Conservation (phyloP, 2,113 vertebrate species). For the Esox niger region DNA sequence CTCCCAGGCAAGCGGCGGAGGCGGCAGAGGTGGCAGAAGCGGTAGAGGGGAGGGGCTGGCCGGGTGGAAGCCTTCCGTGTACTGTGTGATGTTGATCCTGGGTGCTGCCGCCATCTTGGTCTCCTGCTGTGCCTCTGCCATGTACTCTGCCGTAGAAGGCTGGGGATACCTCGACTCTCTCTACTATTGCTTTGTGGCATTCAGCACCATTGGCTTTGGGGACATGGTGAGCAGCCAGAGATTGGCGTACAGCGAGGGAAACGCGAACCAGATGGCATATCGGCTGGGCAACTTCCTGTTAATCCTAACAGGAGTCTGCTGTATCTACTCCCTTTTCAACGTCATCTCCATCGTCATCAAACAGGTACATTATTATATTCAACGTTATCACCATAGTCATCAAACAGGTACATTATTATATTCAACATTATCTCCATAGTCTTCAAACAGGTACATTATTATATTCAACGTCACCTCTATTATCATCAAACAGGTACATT, state of each 20-base stretch:
- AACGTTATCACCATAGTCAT: too few relatives aligned
- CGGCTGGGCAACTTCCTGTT: constrained; percentile 89
- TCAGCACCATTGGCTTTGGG: constrained; percentile 97
- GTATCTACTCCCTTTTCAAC: constrained; percentile 97
- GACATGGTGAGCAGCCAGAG: constrained; percentile 96
- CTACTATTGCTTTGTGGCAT: constrained; percentile 98
- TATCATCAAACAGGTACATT: too few relatives aligned
- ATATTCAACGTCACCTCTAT: too few relatives aligned
- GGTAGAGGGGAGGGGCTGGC: constrained; percentile 67
- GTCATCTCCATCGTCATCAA: constrained; percentile 98
- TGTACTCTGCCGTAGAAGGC: constrained; percentile 88
- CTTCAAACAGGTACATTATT: too few relatives aligned
- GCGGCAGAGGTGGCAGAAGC: constrained; percentile 39
- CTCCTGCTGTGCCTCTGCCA: constrained; percentile 91
- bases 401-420: too few relatives aligned
- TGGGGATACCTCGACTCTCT: constrained; percentile 96
- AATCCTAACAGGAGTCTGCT: constrained; percentile 94
- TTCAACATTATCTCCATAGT: too few relatives aligned
- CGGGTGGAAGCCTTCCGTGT: constrained; percentile 96
- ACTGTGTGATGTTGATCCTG: constrained; percentile 93
- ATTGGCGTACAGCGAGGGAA: constrained; percentile 75
- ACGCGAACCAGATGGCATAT: constrained; percentile 67
- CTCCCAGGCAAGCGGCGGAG: constrained; percentile 20
- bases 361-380: constrained; percentile 54
- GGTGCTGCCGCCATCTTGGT: constrained; percentile 84